phyloP scores from a whole-genome alignment of 1,140 invertebrate genomes.

The Nomia melanderi region DNA sequence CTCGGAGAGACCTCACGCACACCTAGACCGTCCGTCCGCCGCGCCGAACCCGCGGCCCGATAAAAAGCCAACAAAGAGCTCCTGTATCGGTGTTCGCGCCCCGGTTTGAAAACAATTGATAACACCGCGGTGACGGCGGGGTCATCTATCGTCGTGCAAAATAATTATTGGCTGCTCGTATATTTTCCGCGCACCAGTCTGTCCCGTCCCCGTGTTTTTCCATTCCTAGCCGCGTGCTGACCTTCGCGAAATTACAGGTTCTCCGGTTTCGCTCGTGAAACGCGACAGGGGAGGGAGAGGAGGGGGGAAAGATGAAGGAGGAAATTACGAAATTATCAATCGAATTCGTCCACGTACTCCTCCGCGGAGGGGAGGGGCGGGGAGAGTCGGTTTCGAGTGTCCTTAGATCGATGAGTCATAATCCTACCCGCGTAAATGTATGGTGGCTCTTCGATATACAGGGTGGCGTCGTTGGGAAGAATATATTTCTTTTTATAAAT shows the following conservation, averaged over 20 bases:
- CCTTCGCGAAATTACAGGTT: neutral
- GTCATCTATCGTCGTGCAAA: slow-evolving; percentile 61
- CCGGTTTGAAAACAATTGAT: slow-evolving; percentile 71
- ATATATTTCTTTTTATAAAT: too few species aligned
- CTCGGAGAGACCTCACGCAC: slow-evolving; percentile 1
- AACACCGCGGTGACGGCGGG: slow-evolving; percentile 47
- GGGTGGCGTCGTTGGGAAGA: too few species aligned
- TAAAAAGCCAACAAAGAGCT: slow-evolving; percentile 61
- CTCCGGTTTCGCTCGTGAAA: too few species aligned
- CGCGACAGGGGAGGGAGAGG: too few species aligned
- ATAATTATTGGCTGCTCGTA: slow-evolving; percentile 40
- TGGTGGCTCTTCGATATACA: too few species aligned
- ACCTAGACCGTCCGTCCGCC: neutral
- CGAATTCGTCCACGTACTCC: too few species aligned
- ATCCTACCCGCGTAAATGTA: too few species aligned
- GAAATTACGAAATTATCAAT: too few species aligned
- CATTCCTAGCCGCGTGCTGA: neutral
- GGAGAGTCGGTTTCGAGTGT: too few species aligned
- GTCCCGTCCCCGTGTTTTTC: slow-evolving; percentile 43
- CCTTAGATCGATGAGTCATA: too few species aligned
- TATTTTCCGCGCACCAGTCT: slow-evolving; percentile 10
- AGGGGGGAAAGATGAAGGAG: too few species aligned
- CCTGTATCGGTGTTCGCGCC: slow-evolving; percentile 53
- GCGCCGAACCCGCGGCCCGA: slow-evolving; percentile 17
- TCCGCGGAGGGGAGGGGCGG: too few species aligned